Base-by-base conservation (phyloP, 2,888 invertebrate species). In the Chymomyza procnemis region DNA sequence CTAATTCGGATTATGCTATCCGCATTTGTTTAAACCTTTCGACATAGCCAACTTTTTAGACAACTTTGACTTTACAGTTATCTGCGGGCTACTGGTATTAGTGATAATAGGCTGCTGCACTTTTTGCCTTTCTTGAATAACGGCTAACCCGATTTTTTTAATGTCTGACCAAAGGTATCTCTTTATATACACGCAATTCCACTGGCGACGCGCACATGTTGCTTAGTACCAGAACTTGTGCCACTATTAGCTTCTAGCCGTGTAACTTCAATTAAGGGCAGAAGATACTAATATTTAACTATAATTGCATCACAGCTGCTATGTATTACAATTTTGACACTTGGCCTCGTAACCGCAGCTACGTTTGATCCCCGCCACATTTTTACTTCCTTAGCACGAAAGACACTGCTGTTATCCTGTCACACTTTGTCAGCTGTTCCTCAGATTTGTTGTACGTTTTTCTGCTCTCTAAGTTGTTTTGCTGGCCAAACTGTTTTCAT, bases 391-490 rank as follows among this genome's bases (percentile, higher is more conserved):
- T 70, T 67, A 5, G 21, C 54, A 54, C 54, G 21, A 22, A 54
- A 54, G 21, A 21, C 21, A 19, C 19, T 21, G 54, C 21, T 21
- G 19, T 54, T 41, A 41, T 41, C 12, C 21, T 21, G 14, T 70
- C 71, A 63, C 78, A 76, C 79, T 69, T 67, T 62, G 70, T 81
- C 81, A 81, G 81, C 81, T 81, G 81, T 81, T 81, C 69, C 63
- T 64, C 81, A 77, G 84, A 83, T 78, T 87, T 85, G 19, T 54
- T 54, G 14, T 18, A 50, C 6, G n/a, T 61, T 54, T 61, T 34
- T 41, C 21, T 64, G 47, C 22, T 47, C 34, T 41, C 12, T 0
- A 41, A 41, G 3, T 12, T 41, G 34, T 41, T 41, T 41, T 41
- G 12, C 18, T 14, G 48, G 16, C 48, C 14, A 12, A 21, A 54